Evolutionary conservation across 2,888 invertebrate genomes (phyloP).

Genomic region (Herminia tarsipennalis): DNA sequence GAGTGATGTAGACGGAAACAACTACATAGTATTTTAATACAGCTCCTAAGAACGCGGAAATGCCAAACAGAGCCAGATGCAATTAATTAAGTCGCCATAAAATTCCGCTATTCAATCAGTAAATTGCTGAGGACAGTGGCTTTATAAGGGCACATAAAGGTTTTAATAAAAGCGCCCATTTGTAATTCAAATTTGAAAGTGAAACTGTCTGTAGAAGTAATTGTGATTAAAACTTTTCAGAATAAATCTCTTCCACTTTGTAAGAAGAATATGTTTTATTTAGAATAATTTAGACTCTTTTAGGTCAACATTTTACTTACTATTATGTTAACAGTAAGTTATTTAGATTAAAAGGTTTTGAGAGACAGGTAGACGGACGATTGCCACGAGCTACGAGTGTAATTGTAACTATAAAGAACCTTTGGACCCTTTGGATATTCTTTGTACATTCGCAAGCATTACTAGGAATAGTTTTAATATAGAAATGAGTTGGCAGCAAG

Average conservation of each 20-base stretch:
- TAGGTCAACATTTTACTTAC: neutral
- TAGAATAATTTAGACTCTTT: too few relatives aligned
- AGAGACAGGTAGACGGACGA: too few relatives aligned
- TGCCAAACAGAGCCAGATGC: slow-evolving; percentile 20
- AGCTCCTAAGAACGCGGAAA: neutral
- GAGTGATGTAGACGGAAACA: too few relatives aligned
- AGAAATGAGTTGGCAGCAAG: too few relatives aligned
- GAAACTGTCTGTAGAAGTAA: slow-evolving; percentile 29
- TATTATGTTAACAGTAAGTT: too few relatives aligned
- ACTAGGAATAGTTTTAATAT: too few relatives aligned
- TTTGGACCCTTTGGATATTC: too few relatives aligned
- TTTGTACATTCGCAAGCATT: too few relatives aligned
- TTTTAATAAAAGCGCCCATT: slow-evolving; percentile 45
- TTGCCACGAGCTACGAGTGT: too few relatives aligned
- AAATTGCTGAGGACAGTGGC: slow-evolving; percentile 30
- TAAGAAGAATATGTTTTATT: too few relatives aligned
- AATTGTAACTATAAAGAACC: too few relatives aligned
- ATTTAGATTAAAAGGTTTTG: neutral
- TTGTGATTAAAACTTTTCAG: slow-evolving; percentile 9
- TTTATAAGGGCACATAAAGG: slow-evolving; percentile 37
- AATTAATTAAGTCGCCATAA: slow-evolving; percentile 44
- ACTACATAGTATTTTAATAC: too few relatives aligned
- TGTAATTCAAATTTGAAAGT: slow-evolving; percentile 44
- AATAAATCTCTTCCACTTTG: slow-evolving; percentile 13
- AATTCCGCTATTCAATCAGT: slow-evolving; percentile 41